Evolutionary conservation across 2,113 vertebrate species (phyloP), one percentile per base, ranked within the genome.

Genomic region (Collichthys lucidus): DNA sequence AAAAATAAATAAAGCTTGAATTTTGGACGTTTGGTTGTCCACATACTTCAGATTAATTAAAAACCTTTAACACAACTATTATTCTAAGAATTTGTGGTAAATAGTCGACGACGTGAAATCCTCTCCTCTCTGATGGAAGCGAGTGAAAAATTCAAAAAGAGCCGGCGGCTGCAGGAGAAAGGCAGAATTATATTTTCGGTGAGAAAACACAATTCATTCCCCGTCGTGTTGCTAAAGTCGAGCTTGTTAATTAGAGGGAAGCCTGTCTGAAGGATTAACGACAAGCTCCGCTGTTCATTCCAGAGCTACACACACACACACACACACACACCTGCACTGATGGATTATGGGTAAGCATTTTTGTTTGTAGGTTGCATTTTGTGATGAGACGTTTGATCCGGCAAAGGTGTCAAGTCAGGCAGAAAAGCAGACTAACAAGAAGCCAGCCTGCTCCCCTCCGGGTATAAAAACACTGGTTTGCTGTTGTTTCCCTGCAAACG

Each of bases 301-400:
- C 79, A 72, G 76, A 78, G 74, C 77, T 40, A 67, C 19, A 46
- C 59, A 26, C 26, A 26, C 26, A 26, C 26, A 26, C 26, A 26
- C 77, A 64, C 73, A 77, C 77, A 64, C 73, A 77, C 86, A 91
- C 88, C 90, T 92, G 89, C 84, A 72, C 87, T 88, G 88, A 89
- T 91, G 90, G 91, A 89, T 94, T 92, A 90, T 89, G 87, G 92
- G 86, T 91, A 90, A 93, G 89, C 88, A 88, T 80, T 90, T 93
- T 92, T 90, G 74, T 91, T 88, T 89, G 88, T 44, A 59, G 75
- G 87, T 74, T 91, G 88, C 83, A 29, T 86, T 90, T 79, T 72
- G 80, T 68, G 90, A 93, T 93, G 91, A 94, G 91, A 92, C 78
- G 92, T 94, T 95, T 95, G 94, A 95, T 94, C 93, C 85, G 52